Conservation (phyloP, 2,888 invertebrate species). For the Platycheirus albimanus region DNA sequence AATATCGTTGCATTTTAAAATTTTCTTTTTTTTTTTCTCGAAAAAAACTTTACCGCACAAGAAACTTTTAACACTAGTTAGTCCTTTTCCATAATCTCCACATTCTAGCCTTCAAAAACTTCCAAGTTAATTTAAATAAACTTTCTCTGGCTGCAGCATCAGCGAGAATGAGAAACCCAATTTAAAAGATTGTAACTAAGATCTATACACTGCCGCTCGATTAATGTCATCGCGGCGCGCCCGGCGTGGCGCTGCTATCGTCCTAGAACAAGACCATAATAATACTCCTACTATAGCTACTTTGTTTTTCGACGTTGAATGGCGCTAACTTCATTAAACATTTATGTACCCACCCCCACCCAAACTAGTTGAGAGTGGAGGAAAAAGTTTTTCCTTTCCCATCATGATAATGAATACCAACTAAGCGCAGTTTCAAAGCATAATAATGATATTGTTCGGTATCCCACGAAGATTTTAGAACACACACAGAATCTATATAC, state of each 20-base stretch:
- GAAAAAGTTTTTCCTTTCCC: slow-evolving; percentile 1
- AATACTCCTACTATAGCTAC: background rate
- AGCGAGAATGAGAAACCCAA: background rate
- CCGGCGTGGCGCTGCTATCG: too few species aligned
- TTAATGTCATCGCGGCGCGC: too few species aligned
- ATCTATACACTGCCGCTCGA: background rate
- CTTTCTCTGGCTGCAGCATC: background rate
- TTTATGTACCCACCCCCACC: background rate
- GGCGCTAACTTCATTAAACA: background rate
- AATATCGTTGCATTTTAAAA: too few species aligned
- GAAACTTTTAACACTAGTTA: slow-evolving; percentile 8
- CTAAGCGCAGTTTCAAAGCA: background rate
- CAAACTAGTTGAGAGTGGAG: too few species aligned
- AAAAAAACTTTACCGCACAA: too few species aligned
- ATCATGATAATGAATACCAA: slow-evolving; percentile 6
- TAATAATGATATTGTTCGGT: background rate
- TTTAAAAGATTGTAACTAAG: background rate
- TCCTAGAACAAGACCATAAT: too few species aligned
- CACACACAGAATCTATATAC: background rate
- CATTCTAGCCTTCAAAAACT: background rate
- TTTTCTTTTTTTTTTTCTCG: too few species aligned
- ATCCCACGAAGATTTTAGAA: background rate
- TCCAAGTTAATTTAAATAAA: background rate
- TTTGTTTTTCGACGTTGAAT: background rate
- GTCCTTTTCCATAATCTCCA: too few species aligned